Evolutionary conservation across 2,888 invertebrate genomes (phyloP).

Genomic region (Iphiclides podalirius): DNA sequence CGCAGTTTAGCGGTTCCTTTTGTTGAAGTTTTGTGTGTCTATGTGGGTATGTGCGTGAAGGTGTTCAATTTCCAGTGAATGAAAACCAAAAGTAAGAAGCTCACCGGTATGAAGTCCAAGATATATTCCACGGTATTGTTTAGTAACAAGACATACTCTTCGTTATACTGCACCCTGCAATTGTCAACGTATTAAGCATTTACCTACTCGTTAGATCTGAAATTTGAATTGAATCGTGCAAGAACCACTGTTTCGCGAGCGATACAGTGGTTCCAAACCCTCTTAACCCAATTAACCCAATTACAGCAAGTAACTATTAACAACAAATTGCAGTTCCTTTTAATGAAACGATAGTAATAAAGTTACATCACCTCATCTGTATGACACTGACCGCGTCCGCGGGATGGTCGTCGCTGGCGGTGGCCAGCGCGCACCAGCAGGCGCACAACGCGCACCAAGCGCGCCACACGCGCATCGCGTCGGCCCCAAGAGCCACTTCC

Average conservation of each 20-base stretch:
- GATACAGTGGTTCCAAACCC: too few relatives aligned
- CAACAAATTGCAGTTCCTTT: too few relatives aligned
- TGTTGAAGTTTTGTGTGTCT: too few relatives aligned
- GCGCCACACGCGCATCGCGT: neutral
- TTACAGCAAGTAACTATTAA: too few relatives aligned
- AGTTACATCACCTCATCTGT: constrained; percentile 46
- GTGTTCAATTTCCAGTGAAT: too few relatives aligned
- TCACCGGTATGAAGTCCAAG: constrained; percentile 56
- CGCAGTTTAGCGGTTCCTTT: too few relatives aligned
- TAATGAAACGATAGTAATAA: too few relatives aligned
- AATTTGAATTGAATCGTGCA: neutral
- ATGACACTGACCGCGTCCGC: constrained; percentile 42
- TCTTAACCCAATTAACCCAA: too few relatives aligned
- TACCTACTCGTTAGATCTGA: neutral
- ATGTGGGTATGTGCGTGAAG: too few relatives aligned
- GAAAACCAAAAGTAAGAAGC: too few relatives aligned
- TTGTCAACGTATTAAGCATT: too few relatives aligned
- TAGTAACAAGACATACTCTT: constrained; percentile 45
- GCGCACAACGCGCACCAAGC: constrained; percentile 10
- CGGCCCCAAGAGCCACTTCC: neutral
- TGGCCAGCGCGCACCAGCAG: constrained; percentile 19
- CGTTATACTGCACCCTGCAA: constrained; percentile 51
- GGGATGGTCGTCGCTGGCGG: constrained; percentile 24
- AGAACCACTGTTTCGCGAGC: neutral
- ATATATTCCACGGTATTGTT: constrained; percentile 58